phyloP scores from a whole-genome alignment of 2,113 vertebrate genomes.

The Trachemys scripta region DNA sequence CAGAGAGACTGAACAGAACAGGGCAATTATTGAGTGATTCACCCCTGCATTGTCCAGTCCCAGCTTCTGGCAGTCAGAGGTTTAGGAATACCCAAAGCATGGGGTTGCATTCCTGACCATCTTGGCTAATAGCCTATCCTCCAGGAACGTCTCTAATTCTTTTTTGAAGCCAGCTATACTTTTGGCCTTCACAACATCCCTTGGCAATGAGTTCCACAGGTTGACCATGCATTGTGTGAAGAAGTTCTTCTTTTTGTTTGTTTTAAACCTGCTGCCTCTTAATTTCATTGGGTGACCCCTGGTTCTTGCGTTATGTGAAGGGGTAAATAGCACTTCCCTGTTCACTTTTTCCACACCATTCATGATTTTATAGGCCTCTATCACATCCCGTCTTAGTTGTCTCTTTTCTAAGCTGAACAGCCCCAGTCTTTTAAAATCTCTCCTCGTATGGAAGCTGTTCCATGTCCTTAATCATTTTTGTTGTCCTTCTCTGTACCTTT shows the following conservation, averaged over 20 bases:
- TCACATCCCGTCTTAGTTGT: too few species aligned
- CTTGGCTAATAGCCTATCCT: not conserved
- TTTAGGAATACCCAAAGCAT: not conserved
- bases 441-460: too few species aligned
- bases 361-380: too few species aligned
- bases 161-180: not conserved
- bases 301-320: too few species aligned
- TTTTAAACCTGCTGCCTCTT: too few species aligned
- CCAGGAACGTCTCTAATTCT: not conserved
- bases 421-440: too few species aligned
- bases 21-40: not conserved
- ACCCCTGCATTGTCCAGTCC: not conserved
- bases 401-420: too few species aligned
- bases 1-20: not conserved
- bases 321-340: too few species aligned
- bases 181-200: not conserved
- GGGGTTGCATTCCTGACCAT: not conserved
- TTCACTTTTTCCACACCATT: too few species aligned
- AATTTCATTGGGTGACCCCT: too few species aligned
- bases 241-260: not conserved
- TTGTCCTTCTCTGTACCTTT: too few species aligned
- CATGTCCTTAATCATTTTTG: too few species aligned
- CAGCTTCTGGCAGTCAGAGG: not conserved
- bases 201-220: not conserved
- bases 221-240: not conserved